phyloP scores from a whole-genome alignment of 2,113 vertebrate species.

The Osmerus mordax region DNA sequence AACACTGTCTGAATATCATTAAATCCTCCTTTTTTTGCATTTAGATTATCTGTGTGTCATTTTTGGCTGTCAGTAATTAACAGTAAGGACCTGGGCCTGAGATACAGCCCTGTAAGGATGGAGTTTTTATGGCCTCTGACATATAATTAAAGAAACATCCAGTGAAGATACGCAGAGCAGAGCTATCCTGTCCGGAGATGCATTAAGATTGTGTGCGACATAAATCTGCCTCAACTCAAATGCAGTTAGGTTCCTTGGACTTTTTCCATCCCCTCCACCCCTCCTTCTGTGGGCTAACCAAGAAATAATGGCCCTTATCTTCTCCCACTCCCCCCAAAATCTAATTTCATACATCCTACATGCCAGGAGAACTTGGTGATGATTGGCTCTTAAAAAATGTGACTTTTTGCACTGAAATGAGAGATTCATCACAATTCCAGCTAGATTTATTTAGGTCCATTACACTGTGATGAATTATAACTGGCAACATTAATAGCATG shows the following conservation, averaged over 20 bases:
- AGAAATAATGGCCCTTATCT: constrained; percentile 34
- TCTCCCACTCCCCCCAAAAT: constrained; percentile 31
- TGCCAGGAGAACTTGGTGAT: constrained; percentile 64
- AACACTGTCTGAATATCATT: constrained; percentile 59
- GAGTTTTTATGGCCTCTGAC: constrained; percentile 78
- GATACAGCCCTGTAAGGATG: constrained; percentile 51
- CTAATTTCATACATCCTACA: constrained; percentile 43
- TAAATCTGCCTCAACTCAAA: constrained; percentile 68
- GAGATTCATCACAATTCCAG: constrained; percentile 77
- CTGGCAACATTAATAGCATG: constrained; percentile 71
- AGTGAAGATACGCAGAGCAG: constrained; percentile 75
- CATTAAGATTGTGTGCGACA: constrained; percentile 73
- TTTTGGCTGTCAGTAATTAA: constrained; percentile 58
- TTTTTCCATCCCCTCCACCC: constrained; percentile 58
- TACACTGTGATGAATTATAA: constrained; percentile 76
- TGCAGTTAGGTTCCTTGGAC: constrained; percentile 60
- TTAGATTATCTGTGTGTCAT: constrained; percentile 41
- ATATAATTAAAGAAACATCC: constrained; percentile 83
- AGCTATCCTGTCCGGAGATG: constrained; percentile 68
- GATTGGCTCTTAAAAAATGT: constrained; percentile 78
- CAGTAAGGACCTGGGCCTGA: constrained; percentile 56
- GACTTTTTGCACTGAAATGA: constrained; percentile 74
- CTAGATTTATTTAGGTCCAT: constrained; percentile 75
- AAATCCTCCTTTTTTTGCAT: constrained; percentile 67
- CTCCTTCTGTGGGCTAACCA: constrained; percentile 10